Base-by-base conservation (phyloP, 2,888 invertebrate genomes). In the Byasa hedistus region DNA sequence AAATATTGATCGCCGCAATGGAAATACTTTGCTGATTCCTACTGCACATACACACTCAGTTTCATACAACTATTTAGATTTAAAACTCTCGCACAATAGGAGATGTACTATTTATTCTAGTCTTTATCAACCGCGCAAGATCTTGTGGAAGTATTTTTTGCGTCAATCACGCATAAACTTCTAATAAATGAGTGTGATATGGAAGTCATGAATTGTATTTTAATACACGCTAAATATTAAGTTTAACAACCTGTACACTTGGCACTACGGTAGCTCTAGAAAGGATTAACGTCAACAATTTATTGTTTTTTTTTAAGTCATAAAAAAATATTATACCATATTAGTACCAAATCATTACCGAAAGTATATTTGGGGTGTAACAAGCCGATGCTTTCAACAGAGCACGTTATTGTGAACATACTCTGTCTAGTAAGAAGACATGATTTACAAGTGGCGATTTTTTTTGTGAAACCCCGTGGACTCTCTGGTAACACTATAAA, bases 151-250 rank as follows among this genome's bases (percentile, higher is more conserved):
- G 74, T 74, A 77, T 73, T 73, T 76, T 76, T 76, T 76, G 70
- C 76, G 78, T 76, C 79, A 76, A 72, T 73, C 73, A 70, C 58
- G 65, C 61, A 56, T 72, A 73, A 76, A 72, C 71, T 71, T 62
- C 23, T 55, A 66, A n/a, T 70, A 79, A 76, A 77, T 73, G 75
- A 61, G 32, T 65, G 61, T 61, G 69, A 58, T 66, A 68, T 57
- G 51, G 24, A 61, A 61, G 51, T 39, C 59, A 51, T n/a, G 19
- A 51, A 59, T 23, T 48, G 7, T 48, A n/a, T 19, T n/a, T 48
- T 19, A 10, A 36, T 12, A 59, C 27, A 55, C 1, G 15, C 3
- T 22, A 64, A 52, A 48, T 39, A 39, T 1, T n/a, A 56, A 27
- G 19, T 27, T 62, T 48, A 23, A 62, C 23, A 39, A 19, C n/a